Evolutionary conservation across 2,888 invertebrate species (phyloP).

Genomic region (Trachelus iudaicus): DNA sequence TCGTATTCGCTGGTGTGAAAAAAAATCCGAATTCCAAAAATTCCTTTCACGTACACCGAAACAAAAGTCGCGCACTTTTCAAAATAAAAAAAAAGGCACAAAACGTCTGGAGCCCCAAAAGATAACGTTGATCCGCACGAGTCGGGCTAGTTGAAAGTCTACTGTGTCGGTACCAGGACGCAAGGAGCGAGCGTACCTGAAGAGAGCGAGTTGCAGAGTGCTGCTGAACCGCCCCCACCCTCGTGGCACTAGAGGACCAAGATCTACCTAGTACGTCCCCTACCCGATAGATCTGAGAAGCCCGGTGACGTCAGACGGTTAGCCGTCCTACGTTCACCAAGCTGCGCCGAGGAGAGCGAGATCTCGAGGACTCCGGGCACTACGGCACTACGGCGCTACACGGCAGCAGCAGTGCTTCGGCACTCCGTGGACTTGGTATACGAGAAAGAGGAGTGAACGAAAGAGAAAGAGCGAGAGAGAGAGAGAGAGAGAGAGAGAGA

Average conservation of each 20-base stretch:
- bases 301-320: slow-evolving; percentile 54
- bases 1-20: no score
- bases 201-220: slow-evolving; percentile 53
- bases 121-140: no score
- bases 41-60: no score
- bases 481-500: not conserved
- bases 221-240: slow-evolving; percentile 58
- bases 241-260: slow-evolving; percentile 25
- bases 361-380: slow-evolving; percentile 12
- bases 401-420: no score
- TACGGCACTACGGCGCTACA: no score
- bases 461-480: slow-evolving; percentile 20
- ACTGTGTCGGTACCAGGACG: slow-evolving; percentile 42
- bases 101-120: no score
- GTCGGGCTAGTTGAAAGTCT: no score
- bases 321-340: slow-evolving; percentile 53
- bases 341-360: slow-evolving; percentile 34
- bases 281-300: slow-evolving; percentile 43
- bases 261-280: slow-evolving; percentile 29
- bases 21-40: no score
- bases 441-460: not conserved
- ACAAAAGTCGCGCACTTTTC: no score
- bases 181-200: slow-evolving; percentile 54
- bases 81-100: no score
- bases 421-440: not conserved